Evolutionary conservation across 2,797 vertebrate genomes (phyloP), one percentile per base, ranked within the genome.

Genomic region (Semaprochilodus insignis): DNA sequence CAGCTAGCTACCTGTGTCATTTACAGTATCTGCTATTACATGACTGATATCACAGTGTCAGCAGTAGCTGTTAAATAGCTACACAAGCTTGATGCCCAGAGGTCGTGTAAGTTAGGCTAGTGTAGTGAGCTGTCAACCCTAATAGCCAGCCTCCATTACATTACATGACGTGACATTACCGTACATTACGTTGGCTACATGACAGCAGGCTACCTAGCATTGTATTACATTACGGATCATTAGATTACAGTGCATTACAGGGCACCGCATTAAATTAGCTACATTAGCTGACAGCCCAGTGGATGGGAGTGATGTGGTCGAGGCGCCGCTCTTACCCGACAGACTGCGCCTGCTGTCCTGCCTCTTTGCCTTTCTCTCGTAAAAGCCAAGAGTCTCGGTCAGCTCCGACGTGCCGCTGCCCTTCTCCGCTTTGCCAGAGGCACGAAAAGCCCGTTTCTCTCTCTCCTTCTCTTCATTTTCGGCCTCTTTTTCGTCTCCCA

Each of bases 321-420:
- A 69, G 87, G 23, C 23, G 86, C 85, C 85, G 88, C 90, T 82
- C 95, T 96, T 93, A 99, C 98, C 98, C 89, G 97, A 96, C 86
- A 94, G 89, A 90, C 92, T 93, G 86, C 94, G 90, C 88, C 95
- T 96, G 88, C 93, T 94, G 80, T 90, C 94, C 62, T 86, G 93
- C 82, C 87, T 90, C 83, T 90, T 93, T 51, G 91, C 90, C 73
- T 92, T 94, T 91, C 94, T 96, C 84, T 96, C 96, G 87, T 95
- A 96, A 89, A 96, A 96, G 23, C 96, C 95, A 62, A 95, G 81
- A 0, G 96, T 96, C 87, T 98, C 97, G 0, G 95, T 95, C 67
- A 87, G 86, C 36, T 91, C 91, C 73, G 94, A 95, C 2, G 89
- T 88, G 55, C 86, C 89, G 71, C 77, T 90, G 81, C 25, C 87